Percentiles rank a stretch among this genome's conserved stretches.
Conservation (phyloP, 2,888 invertebrate species). For the Dexiosoma caninum region DNA sequence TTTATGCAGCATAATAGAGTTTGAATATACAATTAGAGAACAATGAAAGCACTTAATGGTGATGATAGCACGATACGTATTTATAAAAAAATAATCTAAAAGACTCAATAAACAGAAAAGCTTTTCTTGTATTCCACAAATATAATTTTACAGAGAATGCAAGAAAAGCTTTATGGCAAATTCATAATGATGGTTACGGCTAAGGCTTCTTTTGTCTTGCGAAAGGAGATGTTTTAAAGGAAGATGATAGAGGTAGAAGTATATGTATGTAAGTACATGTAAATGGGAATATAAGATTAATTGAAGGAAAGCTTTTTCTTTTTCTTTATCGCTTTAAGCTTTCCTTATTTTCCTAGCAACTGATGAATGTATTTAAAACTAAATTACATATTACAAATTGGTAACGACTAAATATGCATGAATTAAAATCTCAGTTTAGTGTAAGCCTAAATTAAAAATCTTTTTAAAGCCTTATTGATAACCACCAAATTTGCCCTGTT, state of each 20-base stretch:
- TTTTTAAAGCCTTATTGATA: constrained; percentile 70
- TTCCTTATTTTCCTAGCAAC: constrained; percentile 15
- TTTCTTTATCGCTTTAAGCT: constrained; percentile 1
- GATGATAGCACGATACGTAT: constrained; percentile 43
- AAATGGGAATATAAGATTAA: constrained; percentile 15
- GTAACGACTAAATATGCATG: constrained; percentile 58
- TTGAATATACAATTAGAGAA: constrained; percentile 72
- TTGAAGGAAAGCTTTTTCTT: constrained; percentile 28
- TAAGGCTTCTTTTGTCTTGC: constrained; percentile 40
- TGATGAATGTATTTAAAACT: constrained; percentile 46
- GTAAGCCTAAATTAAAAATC: constrained; percentile 54
- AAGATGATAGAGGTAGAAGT: constrained; percentile 49
- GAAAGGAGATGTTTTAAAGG: neutral
- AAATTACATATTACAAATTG: constrained; percentile 54
- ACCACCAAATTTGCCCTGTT: constrained; percentile 67
- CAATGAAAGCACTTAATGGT: constrained; percentile 73
- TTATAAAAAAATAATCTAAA: constrained; percentile 44
- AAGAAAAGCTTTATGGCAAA: constrained; percentile 71
- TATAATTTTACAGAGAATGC: neutral
- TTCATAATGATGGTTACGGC: constrained; percentile 61
- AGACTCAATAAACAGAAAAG: constrained; percentile 63
- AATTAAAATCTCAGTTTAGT: constrained; percentile 52
- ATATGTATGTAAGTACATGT: constrained; percentile 23
- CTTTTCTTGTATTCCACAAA: constrained; percentile 44
- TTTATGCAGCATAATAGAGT: constrained; percentile 57